A percentile compares a stretch with the other conserved stretches of the same genome.
These are phyloP conservation scores for Herpetotheres cachinnans DNA, from an alignment of 2,113 vertebrate genomes.

Conservation along the genomic window DNA sequence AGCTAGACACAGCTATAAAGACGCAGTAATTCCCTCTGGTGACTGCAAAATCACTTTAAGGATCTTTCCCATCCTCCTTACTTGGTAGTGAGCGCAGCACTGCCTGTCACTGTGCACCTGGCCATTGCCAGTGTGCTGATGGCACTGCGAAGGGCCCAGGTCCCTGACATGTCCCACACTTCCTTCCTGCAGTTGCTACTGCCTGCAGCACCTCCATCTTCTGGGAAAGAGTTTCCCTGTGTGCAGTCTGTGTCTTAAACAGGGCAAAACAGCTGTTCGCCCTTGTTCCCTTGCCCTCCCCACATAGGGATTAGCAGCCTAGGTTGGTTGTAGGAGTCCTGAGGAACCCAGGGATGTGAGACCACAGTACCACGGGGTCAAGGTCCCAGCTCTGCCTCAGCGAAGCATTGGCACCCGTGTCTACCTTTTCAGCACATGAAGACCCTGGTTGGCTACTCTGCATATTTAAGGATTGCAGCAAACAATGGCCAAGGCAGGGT, in stretches of 20 bases:
- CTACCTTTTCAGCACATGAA: neutral
- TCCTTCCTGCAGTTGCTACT: neutral
- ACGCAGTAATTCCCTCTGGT: rapidly evolving
- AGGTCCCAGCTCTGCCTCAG: neutral
- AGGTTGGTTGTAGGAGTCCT: neutral
- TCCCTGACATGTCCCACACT: rapidly evolving
- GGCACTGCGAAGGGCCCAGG: neutral
- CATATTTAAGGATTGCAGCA: neutral
- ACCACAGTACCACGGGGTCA: neutral
- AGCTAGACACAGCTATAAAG: neutral
- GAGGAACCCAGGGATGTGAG: neutral
- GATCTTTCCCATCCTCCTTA: neutral
- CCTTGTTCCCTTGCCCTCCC: neutral
- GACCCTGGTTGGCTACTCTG: neutral
- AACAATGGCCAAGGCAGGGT: neutral
- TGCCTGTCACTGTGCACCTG: neutral
- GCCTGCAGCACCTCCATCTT: neutral
- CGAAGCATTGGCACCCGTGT: neutral
- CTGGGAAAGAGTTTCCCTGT: neutral
- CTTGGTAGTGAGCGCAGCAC: neutral
- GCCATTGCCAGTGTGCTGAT: neutral
- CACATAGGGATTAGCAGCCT: neutral
- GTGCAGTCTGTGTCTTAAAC: neutral
- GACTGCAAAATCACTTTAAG: neutral
- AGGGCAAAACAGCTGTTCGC: neutral